phyloP scores from a whole-genome alignment of 23 tunicate species.

The Ascidia mentula region DNA sequence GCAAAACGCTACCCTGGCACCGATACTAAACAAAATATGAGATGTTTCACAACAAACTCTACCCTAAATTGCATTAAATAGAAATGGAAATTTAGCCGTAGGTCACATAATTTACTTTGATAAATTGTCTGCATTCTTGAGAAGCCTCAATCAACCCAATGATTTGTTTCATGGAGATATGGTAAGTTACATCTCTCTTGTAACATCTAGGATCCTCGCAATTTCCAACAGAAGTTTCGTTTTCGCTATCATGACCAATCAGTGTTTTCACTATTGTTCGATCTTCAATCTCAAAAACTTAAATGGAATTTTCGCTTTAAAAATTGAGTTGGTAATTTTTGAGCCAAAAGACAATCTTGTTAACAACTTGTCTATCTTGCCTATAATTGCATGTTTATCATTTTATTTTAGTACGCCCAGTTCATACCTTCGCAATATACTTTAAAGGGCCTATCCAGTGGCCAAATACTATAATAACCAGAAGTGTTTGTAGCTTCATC shows the following conservation, averaged over 20 bases:
- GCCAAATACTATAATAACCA: neutral
- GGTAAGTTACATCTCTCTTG: constrained; percentile 4
- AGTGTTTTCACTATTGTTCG: neutral
- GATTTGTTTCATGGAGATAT: constrained; percentile 6
- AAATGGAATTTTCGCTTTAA: no score
- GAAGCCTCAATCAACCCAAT: constrained; percentile 4
- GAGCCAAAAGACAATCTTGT: no score
- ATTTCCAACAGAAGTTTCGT: neutral
- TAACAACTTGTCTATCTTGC: no score
- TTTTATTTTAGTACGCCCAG: no score
- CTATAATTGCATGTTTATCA: no score
- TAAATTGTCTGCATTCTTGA: constrained; percentile 20
- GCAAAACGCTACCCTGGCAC: neutral
- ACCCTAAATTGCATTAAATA: no score
- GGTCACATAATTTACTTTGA: constrained; percentile 6
- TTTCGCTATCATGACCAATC: constrained; percentile 19
- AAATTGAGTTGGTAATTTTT: no score
- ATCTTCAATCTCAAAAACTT: no score
- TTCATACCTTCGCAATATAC: neutral
- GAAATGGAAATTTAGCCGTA: no score
- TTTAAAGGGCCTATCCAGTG: neutral
- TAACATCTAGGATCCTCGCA: constrained; percentile 16
- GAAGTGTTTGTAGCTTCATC: neutral
- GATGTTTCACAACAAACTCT: no score
- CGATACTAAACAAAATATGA: neutral